These are phyloP conservation scores for Centropyge bicolor DNA, from an alignment of 2,797 vertebrate genomes.

Conservation along the genomic window DNA sequence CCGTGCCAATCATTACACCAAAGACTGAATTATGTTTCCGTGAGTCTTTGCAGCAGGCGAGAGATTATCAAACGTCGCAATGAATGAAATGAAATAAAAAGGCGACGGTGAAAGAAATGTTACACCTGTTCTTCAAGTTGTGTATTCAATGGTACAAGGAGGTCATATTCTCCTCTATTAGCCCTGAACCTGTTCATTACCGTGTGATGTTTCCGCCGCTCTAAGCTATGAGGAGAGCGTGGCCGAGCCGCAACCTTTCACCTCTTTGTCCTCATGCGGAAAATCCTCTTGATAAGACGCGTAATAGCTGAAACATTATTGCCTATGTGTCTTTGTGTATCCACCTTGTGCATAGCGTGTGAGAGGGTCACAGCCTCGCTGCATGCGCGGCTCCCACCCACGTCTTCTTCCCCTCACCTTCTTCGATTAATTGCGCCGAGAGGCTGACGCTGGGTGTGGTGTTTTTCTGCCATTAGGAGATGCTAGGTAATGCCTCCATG, in stretches of 20 bases:
- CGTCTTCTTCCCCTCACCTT: slow-evolving; percentile 50
- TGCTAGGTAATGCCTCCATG: slow-evolving; percentile 72
- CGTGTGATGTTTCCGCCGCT: slow-evolving; percentile 73
- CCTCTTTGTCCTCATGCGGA: slow-evolving; percentile 87
- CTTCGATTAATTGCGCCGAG: slow-evolving; percentile 58
- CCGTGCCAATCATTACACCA: slow-evolving; percentile 4
- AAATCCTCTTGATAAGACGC: slow-evolving; percentile 87
- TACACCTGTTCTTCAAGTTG: slow-evolving; percentile 33
- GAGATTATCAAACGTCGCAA: slow-evolving; percentile 23
- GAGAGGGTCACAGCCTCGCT: slow-evolving; percentile 58
- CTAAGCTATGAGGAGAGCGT: slow-evolving; percentile 59
- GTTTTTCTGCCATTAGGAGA: slow-evolving; percentile 71
- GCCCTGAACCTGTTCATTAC: slow-evolving; percentile 72
- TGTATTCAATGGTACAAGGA: slow-evolving; percentile 35
- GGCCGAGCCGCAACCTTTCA: slow-evolving; percentile 81
- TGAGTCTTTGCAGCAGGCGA: slow-evolving; percentile 23
- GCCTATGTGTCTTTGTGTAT: slow-evolving; percentile 54
- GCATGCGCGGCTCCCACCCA: slow-evolving; percentile 53
- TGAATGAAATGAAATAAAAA: slow-evolving; percentile 38
- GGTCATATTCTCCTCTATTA: slow-evolving; percentile 69
- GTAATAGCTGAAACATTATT: slow-evolving; percentile 82
- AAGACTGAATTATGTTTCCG: background rate
- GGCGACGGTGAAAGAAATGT: slow-evolving; percentile 24
- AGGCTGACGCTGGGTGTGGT: slow-evolving; percentile 46
- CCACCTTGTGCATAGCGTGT: slow-evolving; percentile 55